These are phyloP conservation scores for Cenopis cana DNA, from an alignment of 2,888 invertebrate species.

Conservation along the genomic window DNA sequence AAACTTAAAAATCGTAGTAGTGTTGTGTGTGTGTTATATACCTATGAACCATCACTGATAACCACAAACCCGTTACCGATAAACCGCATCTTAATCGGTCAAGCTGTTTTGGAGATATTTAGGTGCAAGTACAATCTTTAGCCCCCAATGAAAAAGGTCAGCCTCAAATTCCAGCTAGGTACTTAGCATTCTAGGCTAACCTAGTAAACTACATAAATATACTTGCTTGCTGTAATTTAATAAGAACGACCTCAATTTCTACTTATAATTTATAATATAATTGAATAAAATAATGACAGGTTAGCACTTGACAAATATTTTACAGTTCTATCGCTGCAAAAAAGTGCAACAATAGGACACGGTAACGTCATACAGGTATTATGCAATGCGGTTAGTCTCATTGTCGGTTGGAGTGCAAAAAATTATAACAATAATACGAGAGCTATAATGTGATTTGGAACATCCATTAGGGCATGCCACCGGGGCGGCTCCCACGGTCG, in stretches of 20 bases:
- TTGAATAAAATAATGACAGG: constrained; percentile 24
- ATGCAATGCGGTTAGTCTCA: constrained; percentile 65
- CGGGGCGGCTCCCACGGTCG: constrained; percentile 75
- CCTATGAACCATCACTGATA: too few relatives aligned
- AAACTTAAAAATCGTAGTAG: too few relatives aligned
- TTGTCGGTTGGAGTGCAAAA: constrained; percentile 62
- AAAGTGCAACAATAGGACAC: constrained; percentile 57
- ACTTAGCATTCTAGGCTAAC: background rate
- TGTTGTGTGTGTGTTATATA: too few relatives aligned
- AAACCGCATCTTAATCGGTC: too few relatives aligned
- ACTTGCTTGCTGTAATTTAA: constrained; percentile 4
- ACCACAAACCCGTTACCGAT: too few relatives aligned
- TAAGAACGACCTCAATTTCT: constrained; percentile 1
- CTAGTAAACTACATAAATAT: background rate
- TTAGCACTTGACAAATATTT: constrained; percentile 33
- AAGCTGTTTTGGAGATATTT: too few relatives aligned
- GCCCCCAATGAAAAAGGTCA: background rate
- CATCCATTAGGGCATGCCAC: constrained; percentile 76
- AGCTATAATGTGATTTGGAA: constrained; percentile 75
- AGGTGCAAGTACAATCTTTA: background rate
- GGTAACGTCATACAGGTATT: constrained; percentile 56
- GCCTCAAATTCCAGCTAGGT: background rate
- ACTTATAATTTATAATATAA: too few relatives aligned
- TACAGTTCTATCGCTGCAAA: constrained; percentile 55
- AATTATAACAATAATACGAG: constrained; percentile 75